These are phyloP conservation scores for Prochilodus magdalenae DNA, from an alignment of 2,113 vertebrate genomes.

Conservation along the genomic window DNA sequence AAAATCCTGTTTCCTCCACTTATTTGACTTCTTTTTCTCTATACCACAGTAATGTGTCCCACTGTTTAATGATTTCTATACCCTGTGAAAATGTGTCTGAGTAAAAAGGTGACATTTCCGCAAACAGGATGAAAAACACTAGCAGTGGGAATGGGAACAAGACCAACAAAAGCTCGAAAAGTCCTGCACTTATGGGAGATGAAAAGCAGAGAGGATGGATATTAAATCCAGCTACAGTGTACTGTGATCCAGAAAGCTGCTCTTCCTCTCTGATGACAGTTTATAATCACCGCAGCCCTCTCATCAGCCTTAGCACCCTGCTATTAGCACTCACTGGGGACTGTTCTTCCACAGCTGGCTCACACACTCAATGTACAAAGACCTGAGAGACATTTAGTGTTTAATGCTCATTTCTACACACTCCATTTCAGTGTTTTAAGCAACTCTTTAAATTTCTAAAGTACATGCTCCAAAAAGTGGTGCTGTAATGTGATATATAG, in stretches of 20 bases:
- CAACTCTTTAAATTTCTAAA: no score
- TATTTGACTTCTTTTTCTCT: no score
- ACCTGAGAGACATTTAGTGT: background rate
- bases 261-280: constrained; percentile 33
- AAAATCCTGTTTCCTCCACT: no score
- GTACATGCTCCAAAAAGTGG: no score
- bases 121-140: background rate
- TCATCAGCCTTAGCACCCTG: constrained; percentile 14
- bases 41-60: no score
- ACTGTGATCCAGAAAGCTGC: constrained; percentile 13
- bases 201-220: constrained; percentile 14
- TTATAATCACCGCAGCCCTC: constrained; percentile 10
- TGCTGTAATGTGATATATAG: background rate
- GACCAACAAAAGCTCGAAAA: background rate
- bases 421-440: no score
- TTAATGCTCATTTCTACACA: no score
- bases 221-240: background rate
- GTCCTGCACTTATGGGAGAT: background rate
- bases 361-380: background rate
- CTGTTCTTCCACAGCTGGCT: background rate
- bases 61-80: no score
- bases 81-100: background rate
- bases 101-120: background rate
- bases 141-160: background rate
- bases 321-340: background rate